Conservation (phyloP, 2,888 invertebrate genomes). For the Drosophila demipolita region DNA sequence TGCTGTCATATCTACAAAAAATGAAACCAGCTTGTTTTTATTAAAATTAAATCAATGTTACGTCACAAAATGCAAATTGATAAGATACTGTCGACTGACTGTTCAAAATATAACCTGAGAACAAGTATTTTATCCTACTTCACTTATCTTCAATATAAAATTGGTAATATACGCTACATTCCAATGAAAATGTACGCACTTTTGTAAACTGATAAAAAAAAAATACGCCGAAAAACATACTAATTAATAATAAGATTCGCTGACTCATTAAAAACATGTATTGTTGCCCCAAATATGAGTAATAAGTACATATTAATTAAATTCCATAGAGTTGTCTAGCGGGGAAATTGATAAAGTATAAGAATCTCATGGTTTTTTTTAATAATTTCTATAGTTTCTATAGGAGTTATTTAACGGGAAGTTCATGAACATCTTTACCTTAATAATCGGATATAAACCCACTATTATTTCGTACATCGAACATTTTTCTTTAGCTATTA, state of each 20-base stretch:
- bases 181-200: neutral
- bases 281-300: neutral
- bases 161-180: neutral
- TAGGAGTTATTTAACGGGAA: neutral
- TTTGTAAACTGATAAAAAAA: neutral
- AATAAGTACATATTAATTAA: neutral
- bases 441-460: too few species aligned
- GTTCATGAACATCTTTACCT: neutral
- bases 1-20: conserved; percentile 79
- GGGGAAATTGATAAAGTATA: neutral
- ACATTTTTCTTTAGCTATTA: neutral
- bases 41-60: neutral
- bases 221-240: neutral
- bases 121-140: neutral
- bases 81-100: neutral
- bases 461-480: neutral
- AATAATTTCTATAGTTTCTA: neutral
- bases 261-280: neutral
- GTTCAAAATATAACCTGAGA: neutral
- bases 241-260: neutral
- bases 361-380: neutral
- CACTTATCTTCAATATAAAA: neutral
- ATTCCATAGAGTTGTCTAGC: neutral
- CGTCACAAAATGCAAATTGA: neutral
- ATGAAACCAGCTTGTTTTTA: neutral